phyloP scores from a whole-genome alignment of 2,888 invertebrate genomes.

The Tenthredo livida region DNA sequence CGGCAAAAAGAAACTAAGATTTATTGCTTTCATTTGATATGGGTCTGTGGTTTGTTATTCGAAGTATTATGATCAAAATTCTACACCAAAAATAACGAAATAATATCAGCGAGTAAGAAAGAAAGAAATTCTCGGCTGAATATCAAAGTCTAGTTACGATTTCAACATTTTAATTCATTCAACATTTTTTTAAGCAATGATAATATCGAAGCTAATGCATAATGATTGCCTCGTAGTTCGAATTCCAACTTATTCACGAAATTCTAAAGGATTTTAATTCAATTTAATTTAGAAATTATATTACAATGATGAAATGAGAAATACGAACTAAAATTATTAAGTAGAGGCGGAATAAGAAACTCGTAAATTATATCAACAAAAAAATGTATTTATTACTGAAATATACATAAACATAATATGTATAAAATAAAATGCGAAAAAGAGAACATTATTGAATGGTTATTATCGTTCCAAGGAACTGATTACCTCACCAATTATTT shows the following conservation, averaged over 20 bases:
- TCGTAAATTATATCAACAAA: neutral
- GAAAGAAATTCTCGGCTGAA: neutral
- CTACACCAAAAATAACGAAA: neutral
- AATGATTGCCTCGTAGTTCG: neutral
- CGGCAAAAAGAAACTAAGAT: neutral
- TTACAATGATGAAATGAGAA: neutral
- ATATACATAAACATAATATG: no score
- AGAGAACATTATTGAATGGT: neutral
- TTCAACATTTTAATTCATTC: no score
- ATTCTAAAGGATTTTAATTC: neutral
- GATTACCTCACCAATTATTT: constrained; percentile 1
- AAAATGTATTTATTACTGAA: neutral
- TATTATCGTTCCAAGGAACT: neutral
- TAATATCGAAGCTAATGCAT: neutral
- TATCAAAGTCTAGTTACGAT: neutral
- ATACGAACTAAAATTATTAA: neutral
- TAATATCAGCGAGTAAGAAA: neutral
- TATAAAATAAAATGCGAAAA: neutral
- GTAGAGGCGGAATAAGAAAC: neutral
- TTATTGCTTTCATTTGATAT: constrained; percentile 5
- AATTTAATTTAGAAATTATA: no score
- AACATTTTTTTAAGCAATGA: neutral
- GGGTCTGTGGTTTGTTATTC: neutral
- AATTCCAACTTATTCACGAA: neutral
- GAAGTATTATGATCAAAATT: neutral